These are phyloP conservation scores for Lacerta bilineata DNA, from an alignment of 2,797 vertebrate genomes.

Conservation along the genomic window DNA sequence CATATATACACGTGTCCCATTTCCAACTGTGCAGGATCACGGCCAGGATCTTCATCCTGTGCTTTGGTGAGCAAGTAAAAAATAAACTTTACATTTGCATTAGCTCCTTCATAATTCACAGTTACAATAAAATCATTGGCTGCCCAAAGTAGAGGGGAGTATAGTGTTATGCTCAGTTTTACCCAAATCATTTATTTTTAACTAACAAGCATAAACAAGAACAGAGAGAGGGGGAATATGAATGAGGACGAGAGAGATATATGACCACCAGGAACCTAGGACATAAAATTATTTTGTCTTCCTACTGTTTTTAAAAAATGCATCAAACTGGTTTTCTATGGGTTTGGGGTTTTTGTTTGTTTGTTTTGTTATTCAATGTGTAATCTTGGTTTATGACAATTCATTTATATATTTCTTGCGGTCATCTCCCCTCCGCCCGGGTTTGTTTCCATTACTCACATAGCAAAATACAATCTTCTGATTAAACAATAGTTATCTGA, in stretches of 20 bases:
- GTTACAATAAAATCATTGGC: constrained; percentile 53
- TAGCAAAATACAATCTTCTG: constrained; percentile 76
- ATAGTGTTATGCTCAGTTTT: constrained; percentile 69
- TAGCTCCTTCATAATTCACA: constrained; percentile 51
- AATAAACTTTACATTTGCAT: constrained; percentile 42
- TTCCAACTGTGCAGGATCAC: neutral
- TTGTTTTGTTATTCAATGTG: constrained; percentile 52
- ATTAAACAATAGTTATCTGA: constrained; percentile 78
- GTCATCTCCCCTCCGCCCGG: neutral
- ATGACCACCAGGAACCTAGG: constrained; percentile 65
- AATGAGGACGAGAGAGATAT: constrained; percentile 47
- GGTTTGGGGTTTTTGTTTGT: no score
- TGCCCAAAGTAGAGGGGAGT: constrained; percentile 64
- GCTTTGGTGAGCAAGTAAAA: constrained; percentile 32
- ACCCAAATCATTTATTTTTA: constrained; percentile 74
- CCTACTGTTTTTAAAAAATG: constrained; percentile 73
- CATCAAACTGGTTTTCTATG: constrained; percentile 55
- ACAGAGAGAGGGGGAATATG: constrained; percentile 68
- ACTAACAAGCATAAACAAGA: constrained; percentile 69
- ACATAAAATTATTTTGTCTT: constrained; percentile 71
- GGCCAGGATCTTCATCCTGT: constrained; percentile 53
- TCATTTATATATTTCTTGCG: constrained; percentile 55
- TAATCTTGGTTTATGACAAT: constrained; percentile 66
- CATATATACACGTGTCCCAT: neutral
- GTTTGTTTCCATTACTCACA: constrained; percentile 69